A percentile compares a stretch with the other conserved stretches of the same genome.
Evolutionary conservation across 2,888 invertebrate species (phyloP).

Genomic region (Sesamia inferens): DNA sequence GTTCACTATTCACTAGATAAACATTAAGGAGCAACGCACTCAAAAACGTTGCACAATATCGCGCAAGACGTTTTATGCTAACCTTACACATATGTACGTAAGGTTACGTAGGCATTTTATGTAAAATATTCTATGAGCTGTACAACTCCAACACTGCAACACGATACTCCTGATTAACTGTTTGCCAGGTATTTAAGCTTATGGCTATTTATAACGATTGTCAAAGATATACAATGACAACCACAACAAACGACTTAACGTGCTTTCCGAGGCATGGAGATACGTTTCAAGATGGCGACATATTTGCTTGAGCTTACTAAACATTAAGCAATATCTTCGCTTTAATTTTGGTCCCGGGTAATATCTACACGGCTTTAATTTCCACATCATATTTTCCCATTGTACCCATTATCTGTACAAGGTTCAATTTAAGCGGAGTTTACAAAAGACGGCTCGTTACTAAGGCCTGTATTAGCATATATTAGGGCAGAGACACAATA

Average conservation of each 20-base stretch:
- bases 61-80: background rate
- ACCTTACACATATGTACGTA: no score
- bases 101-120: no score
- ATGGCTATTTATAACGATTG: background rate
- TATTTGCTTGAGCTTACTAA: conserved; percentile 1
- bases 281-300: conserved; percentile 11
- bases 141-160: background rate
- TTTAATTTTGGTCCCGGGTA: background rate
- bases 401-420: conserved; percentile 51
- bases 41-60: background rate
- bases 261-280: background rate
- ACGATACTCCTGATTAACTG: background rate
- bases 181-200: no score
- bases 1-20: background rate
- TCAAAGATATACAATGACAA: background rate
- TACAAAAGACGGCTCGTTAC: conserved; percentile 59
- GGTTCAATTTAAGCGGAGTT: conserved; percentile 54
- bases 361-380: conserved; percentile 34
- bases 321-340: conserved; percentile 9
- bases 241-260: background rate
- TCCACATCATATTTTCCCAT: conserved; percentile 44
- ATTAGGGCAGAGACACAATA: conserved; percentile 62
- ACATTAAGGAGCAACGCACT: background rate
- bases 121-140: background rate
- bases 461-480: conserved; percentile 62